phyloP scores from a whole-genome alignment of 2,888 invertebrate genomes.

The Darwinula stevensoni region DNA sequence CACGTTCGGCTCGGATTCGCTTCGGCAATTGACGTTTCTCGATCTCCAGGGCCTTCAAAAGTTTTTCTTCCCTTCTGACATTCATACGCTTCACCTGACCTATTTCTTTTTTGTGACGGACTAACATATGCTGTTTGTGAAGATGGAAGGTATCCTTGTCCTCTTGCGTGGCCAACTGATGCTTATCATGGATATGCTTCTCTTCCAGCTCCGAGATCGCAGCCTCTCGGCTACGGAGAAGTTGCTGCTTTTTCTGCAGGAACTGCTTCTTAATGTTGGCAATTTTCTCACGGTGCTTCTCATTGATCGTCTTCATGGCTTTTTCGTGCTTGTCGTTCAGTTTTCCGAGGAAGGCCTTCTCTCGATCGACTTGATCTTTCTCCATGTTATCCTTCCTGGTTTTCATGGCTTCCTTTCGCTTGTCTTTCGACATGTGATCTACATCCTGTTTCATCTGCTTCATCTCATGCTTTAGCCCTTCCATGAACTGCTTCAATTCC shows the following conservation, averaged over 20 bases:
- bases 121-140: conserved; percentile 88
- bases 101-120: conserved; percentile 81
- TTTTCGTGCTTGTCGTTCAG: conserved; percentile 65
- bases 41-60: conserved; percentile 42
- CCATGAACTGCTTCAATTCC: conserved; percentile 70
- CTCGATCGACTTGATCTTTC: conserved; percentile 48
- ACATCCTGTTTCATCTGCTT: conserved; percentile 66
- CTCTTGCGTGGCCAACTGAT: conserved; percentile 72
- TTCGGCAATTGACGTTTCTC: conserved; percentile 86
- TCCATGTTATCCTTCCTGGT: conserved; percentile 59
- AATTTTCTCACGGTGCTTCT: conserved; percentile 64
- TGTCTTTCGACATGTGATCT: conserved; percentile 56
- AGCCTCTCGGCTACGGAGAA: conserved; percentile 64
- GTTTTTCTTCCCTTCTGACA: conserved; percentile 40
- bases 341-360: conserved; percentile 56
- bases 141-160: conserved; percentile 92
- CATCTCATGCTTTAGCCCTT: conserved; percentile 74
- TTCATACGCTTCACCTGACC: conserved; percentile 74
- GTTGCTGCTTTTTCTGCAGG: conserved; percentile 74
- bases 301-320: conserved; percentile 52
- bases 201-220: conserved; percentile 94
- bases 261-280: conserved; percentile 79
- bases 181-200: conserved; percentile 83
- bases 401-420: conserved; percentile 62
- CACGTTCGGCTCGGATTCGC: conserved; percentile 80